Conservation (phyloP, 1,140 invertebrate species). For the Leucophenga varia region DNA sequence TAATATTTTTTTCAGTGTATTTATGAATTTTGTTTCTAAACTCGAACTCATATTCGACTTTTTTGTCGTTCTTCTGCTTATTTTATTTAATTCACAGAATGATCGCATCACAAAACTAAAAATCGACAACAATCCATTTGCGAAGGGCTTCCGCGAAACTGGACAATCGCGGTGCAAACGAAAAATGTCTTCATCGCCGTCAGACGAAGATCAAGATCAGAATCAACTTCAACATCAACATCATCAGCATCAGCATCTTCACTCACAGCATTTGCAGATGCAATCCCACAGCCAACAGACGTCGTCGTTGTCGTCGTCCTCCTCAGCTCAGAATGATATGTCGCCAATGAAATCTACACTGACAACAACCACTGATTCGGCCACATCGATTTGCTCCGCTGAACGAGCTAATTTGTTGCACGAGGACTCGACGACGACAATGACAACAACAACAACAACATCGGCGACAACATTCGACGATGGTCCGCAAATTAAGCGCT, state of each 20-base stretch:
- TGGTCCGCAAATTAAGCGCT: constrained; percentile 50
- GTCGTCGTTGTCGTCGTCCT: constrained; percentile 12
- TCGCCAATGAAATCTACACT: constrained; percentile 38
- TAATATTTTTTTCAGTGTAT: constrained; percentile 5
- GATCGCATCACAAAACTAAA: constrained; percentile 88
- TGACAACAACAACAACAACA: constrained; percentile 2
- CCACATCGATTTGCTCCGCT: constrained; percentile 70
- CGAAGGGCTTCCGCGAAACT: constrained; percentile 89
- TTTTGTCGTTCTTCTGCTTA: constrained; percentile 10
- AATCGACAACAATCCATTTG: constrained; percentile 95
- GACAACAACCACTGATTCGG: constrained; percentile 68
- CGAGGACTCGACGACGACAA: background rate
- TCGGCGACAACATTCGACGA: constrained; percentile 27
- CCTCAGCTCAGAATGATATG: constrained; percentile 41
- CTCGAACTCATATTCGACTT: too few species aligned
- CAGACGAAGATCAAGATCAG: constrained; percentile 33
- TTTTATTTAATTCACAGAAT: constrained; percentile 65
- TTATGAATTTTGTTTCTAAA: too few species aligned
- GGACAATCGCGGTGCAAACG: constrained; percentile 74
- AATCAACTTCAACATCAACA: constrained; percentile 36
- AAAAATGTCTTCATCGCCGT: constrained; percentile 58
- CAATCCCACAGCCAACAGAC: too few species aligned
- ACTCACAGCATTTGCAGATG: too few species aligned
- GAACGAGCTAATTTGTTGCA: constrained; percentile 61
- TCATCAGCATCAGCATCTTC: too few species aligned